Base-by-base conservation (phyloP, 2,113 vertebrate genomes). In the Solenodon paradoxus region DNA sequence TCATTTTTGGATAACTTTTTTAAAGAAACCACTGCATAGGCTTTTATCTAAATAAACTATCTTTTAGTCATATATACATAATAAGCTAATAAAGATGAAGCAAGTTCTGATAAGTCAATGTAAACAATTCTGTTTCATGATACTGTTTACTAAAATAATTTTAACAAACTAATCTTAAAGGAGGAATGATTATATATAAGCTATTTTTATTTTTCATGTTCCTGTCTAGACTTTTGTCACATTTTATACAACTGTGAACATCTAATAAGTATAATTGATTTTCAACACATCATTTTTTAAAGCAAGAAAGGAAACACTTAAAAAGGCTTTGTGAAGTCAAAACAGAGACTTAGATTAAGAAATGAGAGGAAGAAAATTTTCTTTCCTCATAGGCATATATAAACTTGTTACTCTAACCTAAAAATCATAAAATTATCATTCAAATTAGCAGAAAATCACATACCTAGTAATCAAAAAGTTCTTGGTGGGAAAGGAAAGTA, bases 351-450 rank as follows among this genome's bases (percentile, higher is more conserved):
- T 64, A 22, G 26, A 78, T 88, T 78, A 88, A 90, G 17, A 90
- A 93, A 35, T 80, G 20, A 87, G 12, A 95, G n/a, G 2, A 95
- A 81, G 16, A 64, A 95, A 79, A 92, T 79, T 45, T 55, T 86
- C 47, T 45, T 63, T 28, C 69, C 45, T 80, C 26, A 68, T 26
- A 74, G 17, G 84, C 7, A 95, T 19, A 96, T 0, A 0, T 61
- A 22, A 95, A 95, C 32, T 59, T 32, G 19, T 8, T 19, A 82
- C 61, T 88, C 77, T 90, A 84, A 95, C 1, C 1, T 63, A 89
- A 92, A 11, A 86, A 75, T 80, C 40, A 79, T 7, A 95, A 92
- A 69, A n/a, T n/a, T n/a, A n/a, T n/a, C 15, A 88, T 89, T 89
- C 88, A 93, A 85, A 79, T 64, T 47, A 88, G 59, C 35, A 93